phyloP scores from a whole-genome alignment of 2,797 vertebrate species.

The Linurgus olivaceus region DNA sequence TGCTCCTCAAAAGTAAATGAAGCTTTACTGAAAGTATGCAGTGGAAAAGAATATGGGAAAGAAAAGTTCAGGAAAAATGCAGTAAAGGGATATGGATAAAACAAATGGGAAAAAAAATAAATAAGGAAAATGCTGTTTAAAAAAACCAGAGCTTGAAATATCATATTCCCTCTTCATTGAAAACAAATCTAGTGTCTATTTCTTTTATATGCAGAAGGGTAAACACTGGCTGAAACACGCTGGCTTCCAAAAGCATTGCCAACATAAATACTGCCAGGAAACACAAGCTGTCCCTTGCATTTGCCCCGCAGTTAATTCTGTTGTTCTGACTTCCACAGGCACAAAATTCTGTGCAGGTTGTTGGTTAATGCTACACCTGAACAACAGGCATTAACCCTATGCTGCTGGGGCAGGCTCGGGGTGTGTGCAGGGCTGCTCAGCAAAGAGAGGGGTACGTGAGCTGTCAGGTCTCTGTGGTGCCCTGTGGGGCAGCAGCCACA shows the following conservation, averaged over 20 bases:
- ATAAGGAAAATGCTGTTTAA: neutral
- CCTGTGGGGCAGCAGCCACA: fast-evolving
- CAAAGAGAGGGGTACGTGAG: fast-evolving
- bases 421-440: neutral
- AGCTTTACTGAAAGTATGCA: neutral
- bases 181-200: constrained; percentile 3
- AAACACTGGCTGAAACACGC: neutral
- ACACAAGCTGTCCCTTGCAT: neutral
- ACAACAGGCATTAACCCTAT: fast-evolving
- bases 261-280: neutral
- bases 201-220: neutral
- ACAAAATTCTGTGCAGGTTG: neutral
- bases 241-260: neutral
- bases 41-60: neutral
- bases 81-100: neutral
- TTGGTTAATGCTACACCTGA: neutral
- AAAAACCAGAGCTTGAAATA: neutral
- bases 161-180: neutral
- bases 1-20: neutral
- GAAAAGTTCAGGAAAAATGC: neutral
- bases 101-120: constrained; percentile 6
- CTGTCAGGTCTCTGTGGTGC: fast-evolving
- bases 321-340: neutral
- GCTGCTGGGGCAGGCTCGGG: fast-evolving
- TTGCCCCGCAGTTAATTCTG: neutral